These are phyloP conservation scores for Cryptoprocta ferox DNA, from an alignment of 2,797 vertebrate genomes.

Conservation along the genomic window DNA sequence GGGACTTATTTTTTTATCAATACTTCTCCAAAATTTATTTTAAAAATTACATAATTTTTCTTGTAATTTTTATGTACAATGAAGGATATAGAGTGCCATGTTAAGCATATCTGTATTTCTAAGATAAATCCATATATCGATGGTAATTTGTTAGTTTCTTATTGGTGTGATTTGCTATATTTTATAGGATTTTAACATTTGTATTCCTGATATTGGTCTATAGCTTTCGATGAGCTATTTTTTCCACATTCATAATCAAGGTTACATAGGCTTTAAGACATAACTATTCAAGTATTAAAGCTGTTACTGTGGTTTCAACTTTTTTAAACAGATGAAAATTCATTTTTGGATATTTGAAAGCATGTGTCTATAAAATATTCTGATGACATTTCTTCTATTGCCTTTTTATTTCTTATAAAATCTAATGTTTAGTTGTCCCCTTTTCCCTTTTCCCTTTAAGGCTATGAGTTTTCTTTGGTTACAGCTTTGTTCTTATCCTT, in stretches of 20 bases:
- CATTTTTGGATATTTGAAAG: neutral
- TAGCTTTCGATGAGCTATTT: neutral
- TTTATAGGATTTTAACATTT: neutral
- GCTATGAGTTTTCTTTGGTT: conserved; percentile 27
- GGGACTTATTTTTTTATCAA: neutral
- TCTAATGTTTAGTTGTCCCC: neutral
- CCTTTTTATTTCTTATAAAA: conserved; percentile 14
- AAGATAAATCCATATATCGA: conserved; percentile 14
- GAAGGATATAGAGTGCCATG: neutral
- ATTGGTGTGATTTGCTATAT: neutral
- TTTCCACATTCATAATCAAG: conserved; percentile 8
- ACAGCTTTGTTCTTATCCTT: neutral
- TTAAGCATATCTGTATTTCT: conserved; percentile 7
- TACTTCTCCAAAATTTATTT: neutral
- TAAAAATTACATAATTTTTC: neutral
- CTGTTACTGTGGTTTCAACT: neutral
- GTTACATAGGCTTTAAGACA: neutral
- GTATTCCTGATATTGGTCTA: neutral
- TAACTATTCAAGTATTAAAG: neutral
- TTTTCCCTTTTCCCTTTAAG: conserved; percentile 1
- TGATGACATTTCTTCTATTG: neutral
- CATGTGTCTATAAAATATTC: neutral
- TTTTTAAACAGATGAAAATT: neutral
- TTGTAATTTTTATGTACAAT: neutral
- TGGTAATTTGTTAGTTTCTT: neutral